Base-by-base conservation (phyloP, 2,888 invertebrate genomes). In the Mesorhabditis spiculigera region DNA sequence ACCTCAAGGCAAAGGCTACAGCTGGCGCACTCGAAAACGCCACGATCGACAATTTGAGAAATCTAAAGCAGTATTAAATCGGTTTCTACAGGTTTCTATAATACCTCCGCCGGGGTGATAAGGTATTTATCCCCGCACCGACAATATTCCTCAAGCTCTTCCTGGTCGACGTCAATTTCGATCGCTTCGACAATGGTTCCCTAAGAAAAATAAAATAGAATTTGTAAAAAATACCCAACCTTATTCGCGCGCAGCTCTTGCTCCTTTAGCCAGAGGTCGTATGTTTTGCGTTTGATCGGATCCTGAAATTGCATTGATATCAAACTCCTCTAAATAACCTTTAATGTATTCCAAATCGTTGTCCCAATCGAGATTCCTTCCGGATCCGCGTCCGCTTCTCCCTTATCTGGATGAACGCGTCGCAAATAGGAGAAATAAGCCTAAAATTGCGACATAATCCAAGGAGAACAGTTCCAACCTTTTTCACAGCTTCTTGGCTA, bases 1-100 rank as follows among this genome's bases (percentile, higher is more conserved):
- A 84, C 71, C 73, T 81, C 77, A 4, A 84, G 71, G 43, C 79
- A 80, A 28, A 84, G 75, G 0, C 82, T 83, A 71, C 84, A 84
- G 45, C 75, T 78, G 5, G 75, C 74, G 70, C 84, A 84, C 78
- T 84, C 82, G 69, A 84, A 78, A 10, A 82, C 71, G 8, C 79
- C 83, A 45, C 71, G 67, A 71, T 84, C 83, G 28, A 83, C 72
- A 43, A 84, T 78, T 69, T 77, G 76, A n/a, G 68, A 65, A 6
- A 78, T 44, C 74, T 76, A 70, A 43, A 71, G 70, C 13, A 44
- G 10, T 28, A 5, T 58, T 61, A 63, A 66, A 61, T 43, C 4
- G 3, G 16, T 28, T 41, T 43, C 4, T 41, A 50, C 3, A 50
- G 63, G 41, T 8, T 61, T 28, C 63, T 63, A 50, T 64, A 43